Conservation (phyloP, 2,888 invertebrate species). For the Macrosoma leucophasiata region DNA sequence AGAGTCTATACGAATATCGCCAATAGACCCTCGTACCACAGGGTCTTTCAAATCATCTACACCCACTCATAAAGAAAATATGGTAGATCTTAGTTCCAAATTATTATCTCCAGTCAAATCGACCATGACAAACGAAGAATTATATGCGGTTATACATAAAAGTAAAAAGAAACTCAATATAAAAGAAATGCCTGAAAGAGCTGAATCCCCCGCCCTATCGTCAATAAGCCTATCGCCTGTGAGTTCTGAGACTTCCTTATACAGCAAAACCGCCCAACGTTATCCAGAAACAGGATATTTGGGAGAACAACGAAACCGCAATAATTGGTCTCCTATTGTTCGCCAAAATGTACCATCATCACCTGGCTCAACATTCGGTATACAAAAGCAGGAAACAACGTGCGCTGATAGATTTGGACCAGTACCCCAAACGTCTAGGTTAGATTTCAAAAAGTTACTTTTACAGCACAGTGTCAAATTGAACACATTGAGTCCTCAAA, state of each 20-base stretch:
- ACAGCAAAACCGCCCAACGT: slow-evolving; percentile 58
- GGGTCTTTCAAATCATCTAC: slow-evolving; percentile 81
- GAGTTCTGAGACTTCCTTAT: slow-evolving; percentile 63
- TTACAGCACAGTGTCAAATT: slow-evolving; percentile 84
- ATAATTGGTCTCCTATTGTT: slow-evolving; percentile 79
- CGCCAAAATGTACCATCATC: slow-evolving; percentile 39
- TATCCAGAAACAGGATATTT: slow-evolving; percentile 79
- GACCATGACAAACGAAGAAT: slow-evolving; percentile 85
- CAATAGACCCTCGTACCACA: slow-evolving; percentile 78
- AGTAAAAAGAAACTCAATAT: slow-evolving; percentile 84
- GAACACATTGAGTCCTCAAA: slow-evolving; percentile 69
- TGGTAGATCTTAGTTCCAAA: slow-evolving; percentile 65
- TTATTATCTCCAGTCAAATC: slow-evolving; percentile 81
- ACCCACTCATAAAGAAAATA: slow-evolving; percentile 74
- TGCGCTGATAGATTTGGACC: slow-evolving; percentile 80
- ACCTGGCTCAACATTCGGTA: slow-evolving; percentile 30
- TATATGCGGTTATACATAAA: slow-evolving; percentile 85
- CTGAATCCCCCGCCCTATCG: slow-evolving; percentile 64
- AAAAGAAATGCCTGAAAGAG: slow-evolving; percentile 68
- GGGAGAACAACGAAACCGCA: slow-evolving; percentile 71
- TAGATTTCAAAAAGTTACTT: slow-evolving; percentile 89
- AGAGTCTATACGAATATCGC: slow-evolving; percentile 77
- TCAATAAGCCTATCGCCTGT: slow-evolving; percentile 68
- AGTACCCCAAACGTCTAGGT: slow-evolving; percentile 82
- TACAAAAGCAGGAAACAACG: slow-evolving; percentile 54